These are phyloP conservation scores for Cavia porcellus DNA, from an alignment of 2,113 vertebrate genomes.

Conservation along the genomic window DNA sequence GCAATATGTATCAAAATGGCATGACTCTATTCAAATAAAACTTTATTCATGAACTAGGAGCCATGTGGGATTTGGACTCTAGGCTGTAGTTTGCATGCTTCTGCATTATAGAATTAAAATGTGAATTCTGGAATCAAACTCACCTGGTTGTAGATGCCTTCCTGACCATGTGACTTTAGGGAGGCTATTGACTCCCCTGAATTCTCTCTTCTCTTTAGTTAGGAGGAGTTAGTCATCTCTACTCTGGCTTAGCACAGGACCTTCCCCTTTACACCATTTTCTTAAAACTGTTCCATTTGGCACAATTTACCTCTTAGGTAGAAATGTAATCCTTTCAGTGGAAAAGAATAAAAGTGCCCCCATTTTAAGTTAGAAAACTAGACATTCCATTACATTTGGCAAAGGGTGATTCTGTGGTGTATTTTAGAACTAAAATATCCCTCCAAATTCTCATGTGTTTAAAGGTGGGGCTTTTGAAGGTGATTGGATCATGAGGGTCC, in stretches of 20 bases:
- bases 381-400: background rate
- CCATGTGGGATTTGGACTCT: rapidly evolving
- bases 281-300: background rate
- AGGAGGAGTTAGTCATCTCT: background rate
- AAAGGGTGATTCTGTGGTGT: background rate
- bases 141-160: background rate
- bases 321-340: background rate
- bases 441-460: background rate
- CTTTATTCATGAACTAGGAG: background rate
- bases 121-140: background rate
- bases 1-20: background rate
- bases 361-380: background rate
- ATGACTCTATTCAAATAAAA: background rate
- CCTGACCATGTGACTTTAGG: background rate
- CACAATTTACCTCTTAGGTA: background rate
- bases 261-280: background rate
- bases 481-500: background rate
- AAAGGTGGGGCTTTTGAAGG: background rate
- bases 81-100: rapidly evolving
- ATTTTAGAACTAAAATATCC: background rate
- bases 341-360: background rate
- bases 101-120: background rate
- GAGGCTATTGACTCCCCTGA: background rate
- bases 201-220: background rate
- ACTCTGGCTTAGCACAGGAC: background rate